Percentiles rank a stretch among this genome's conserved stretches.
phyloP scores from a whole-genome alignment of 2,797 vertebrate species.

The Holocentrus rufus region DNA sequence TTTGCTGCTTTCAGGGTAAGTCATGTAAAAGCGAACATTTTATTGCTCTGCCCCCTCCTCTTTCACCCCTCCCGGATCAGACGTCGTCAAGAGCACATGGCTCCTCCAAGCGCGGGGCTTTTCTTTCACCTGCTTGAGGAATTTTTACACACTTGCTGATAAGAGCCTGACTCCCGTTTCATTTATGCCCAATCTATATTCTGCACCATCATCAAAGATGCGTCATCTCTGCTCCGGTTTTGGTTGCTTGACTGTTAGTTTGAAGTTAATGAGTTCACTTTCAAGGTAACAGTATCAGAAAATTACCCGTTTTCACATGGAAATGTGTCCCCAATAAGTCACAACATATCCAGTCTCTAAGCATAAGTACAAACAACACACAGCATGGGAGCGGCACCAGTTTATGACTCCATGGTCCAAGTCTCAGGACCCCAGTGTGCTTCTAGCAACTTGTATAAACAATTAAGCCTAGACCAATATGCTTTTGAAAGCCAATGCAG shows the following conservation, averaged over 20 bases:
- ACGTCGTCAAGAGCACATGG: slow-evolving; percentile 12
- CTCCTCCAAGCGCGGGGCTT: slow-evolving; percentile 28
- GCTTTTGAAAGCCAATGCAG: too few species aligned
- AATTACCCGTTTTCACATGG: not conserved
- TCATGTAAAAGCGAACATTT: slow-evolving; percentile 42
- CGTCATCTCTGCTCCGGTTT: not conserved
- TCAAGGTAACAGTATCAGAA: not conserved
- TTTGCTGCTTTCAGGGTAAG: slow-evolving; percentile 22
- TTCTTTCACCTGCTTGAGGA: slow-evolving; percentile 39
- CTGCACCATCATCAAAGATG: slow-evolving; percentile 14
- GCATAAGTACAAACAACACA: not conserved
- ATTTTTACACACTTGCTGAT: slow-evolving; percentile 18
- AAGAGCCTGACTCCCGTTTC: not conserved
- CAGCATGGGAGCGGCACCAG: not conserved
- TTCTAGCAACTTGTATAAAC: not conserved
- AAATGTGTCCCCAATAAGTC: not conserved
- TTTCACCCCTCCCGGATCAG: slow-evolving; percentile 12
- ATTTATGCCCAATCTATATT: slow-evolving; percentile 14
- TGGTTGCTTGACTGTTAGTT: not conserved
- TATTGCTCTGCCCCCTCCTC: not conserved
- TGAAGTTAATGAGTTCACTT: not conserved
- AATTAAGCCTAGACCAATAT: not conserved
- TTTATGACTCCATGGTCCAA: not conserved
- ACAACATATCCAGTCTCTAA: not conserved
- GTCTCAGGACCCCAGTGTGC: not conserved